Base-by-base conservation (phyloP, 2,797 vertebrate species). In the Salmo trutta region DNA sequence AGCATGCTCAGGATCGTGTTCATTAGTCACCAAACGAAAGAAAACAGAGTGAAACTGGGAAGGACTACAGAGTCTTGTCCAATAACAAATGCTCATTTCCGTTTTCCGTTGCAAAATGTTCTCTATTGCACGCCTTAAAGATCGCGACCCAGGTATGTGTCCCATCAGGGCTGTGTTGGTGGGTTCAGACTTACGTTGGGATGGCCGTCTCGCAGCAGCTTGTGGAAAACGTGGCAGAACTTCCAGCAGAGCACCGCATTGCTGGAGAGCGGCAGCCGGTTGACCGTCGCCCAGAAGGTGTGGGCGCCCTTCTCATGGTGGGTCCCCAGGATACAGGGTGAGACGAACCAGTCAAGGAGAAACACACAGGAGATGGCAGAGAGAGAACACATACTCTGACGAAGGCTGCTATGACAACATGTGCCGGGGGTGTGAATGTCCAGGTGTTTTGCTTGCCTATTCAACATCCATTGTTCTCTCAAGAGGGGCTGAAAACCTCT, bases 171-270 rank as follows among this genome's bases (percentile, higher is more conserved):
- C n/a, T 59, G 56, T 59, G 19, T n/a, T 59, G 56, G 56, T 59
- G 56, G 56, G 56, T 6, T 59, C 1, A 31, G 78, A 95, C 97
- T 90, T 91, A 99, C 98, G 0, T 96, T 96, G 1, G 96, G 94
- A 84, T 99, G 98, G 73, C 98, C 98, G 1, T 99, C 98, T 4
- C 97, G 95, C 79, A 99, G 96, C 17, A 99, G 94, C 79, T 99
- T 99, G 94, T 99, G 98, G 93, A 99, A 97, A 86, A 99, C 97
- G 0, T 99, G 97, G 92, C 97, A 99, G 92, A 99, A 99, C 91
- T 99, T 99, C 98, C 98, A 99, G 92, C 98, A 99, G 70, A 99
- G 96, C 80, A 99, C 97, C 0, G 98, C 97, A 0, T 99, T 99
- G 93, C 98, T 98, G 0, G 98, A 99, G 71, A 99, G 96, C 0